Evolutionary conservation across 2,888 invertebrate species (phyloP).

Genomic region (Zele albiditarsus): DNA sequence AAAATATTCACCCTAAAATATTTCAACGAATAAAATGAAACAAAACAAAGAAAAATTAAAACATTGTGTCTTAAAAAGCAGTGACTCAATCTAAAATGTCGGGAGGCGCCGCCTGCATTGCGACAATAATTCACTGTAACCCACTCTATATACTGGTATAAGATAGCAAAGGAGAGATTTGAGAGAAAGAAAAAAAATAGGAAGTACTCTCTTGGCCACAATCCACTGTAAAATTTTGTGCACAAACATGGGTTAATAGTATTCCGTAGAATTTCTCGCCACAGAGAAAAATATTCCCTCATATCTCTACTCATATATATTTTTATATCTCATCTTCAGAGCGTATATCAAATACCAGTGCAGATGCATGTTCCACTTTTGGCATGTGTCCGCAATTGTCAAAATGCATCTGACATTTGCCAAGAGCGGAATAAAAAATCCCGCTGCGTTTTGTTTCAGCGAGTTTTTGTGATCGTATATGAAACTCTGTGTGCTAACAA

Average conservation of each 20-base stretch:
- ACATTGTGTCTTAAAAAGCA: not conserved
- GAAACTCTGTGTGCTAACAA: not conserved
- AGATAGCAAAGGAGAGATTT: conserved; percentile 23
- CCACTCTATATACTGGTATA: conserved; percentile 37
- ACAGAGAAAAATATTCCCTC: too few relatives aligned
- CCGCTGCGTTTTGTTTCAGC: not conserved
- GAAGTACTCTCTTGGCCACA: not conserved
- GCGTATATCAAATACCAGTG: not conserved
- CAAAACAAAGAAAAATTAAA: not conserved
- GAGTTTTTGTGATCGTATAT: too few relatives aligned
- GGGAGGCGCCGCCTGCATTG: conserved; percentile 52
- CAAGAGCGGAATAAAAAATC: not conserved
- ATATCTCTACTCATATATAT: too few relatives aligned
- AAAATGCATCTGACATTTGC: not conserved
- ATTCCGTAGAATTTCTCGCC: too few relatives aligned
- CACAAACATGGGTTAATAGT: too few relatives aligned
- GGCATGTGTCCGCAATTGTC: not conserved
- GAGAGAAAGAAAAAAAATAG: not conserved
- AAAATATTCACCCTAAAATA: not conserved
- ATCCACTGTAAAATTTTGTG: not conserved
- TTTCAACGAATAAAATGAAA: not conserved
- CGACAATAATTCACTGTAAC: conserved; percentile 54
- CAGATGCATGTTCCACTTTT: not conserved
- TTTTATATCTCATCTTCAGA: not conserved
- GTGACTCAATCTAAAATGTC: not conserved